Evolutionary conservation across 2,113 vertebrate species (phyloP).

Genomic region (Grammomys dolichurus): DNA sequence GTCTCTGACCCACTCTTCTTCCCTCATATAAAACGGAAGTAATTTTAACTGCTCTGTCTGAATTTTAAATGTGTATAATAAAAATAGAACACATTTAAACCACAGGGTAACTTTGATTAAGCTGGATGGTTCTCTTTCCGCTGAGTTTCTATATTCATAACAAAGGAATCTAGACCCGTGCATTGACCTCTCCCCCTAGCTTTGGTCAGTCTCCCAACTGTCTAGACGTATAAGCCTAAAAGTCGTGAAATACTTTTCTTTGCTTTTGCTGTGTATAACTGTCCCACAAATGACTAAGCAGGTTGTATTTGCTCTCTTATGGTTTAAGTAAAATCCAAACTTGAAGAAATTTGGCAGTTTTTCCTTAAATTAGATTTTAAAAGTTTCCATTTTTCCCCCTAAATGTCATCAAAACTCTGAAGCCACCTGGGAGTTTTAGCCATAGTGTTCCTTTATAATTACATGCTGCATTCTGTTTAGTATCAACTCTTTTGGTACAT

Average conservation of each 20-base stretch:
- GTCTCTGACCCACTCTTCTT: not conserved
- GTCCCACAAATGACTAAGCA: not conserved
- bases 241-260: not conserved
- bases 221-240: not conserved
- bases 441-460: not conserved
- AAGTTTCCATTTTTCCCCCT: slow-evolving; percentile 27
- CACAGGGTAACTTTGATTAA: slow-evolving; percentile 23
- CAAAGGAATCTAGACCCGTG: not conserved
- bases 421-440: not conserved
- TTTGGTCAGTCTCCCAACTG: not conserved
- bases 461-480: not conserved
- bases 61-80: not conserved
- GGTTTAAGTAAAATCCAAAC: slow-evolving; percentile 36
- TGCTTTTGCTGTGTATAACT: not conserved
- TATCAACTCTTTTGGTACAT: not conserved
- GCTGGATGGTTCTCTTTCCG: not conserved
- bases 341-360: slow-evolving; percentile 25
- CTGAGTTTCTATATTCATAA: slow-evolving; percentile 10
- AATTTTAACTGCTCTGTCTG: not conserved
- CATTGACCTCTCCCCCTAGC: not conserved
- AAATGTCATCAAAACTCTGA: not conserved
- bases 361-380: slow-evolving; percentile 1
- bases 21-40: not conserved
- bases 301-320: not conserved
- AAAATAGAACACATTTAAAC: slow-evolving; percentile 13